Conservation (phyloP, 2,797 vertebrate genomes). For the Tympanoctomys barrerae region DNA sequence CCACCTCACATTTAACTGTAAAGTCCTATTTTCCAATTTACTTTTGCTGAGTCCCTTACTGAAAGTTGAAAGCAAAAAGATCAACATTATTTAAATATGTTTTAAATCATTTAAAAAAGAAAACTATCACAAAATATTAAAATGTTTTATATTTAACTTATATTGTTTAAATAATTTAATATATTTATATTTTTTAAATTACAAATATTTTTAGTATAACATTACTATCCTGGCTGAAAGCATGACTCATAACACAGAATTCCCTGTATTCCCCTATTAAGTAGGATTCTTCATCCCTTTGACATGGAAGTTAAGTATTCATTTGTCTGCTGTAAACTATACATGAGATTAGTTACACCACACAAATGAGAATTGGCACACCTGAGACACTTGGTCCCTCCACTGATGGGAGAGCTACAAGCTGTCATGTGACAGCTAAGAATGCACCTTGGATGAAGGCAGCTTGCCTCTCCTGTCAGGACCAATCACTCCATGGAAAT, state of each 20-base stretch:
- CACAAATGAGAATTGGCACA: neutral
- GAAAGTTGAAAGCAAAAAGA: neutral
- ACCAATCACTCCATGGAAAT: neutral
- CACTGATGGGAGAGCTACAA: neutral
- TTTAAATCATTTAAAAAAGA: neutral
- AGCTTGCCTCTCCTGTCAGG: neutral
- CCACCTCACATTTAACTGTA: neutral
- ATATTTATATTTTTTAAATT: neutral
- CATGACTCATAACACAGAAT: neutral
- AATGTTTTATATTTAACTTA: neutral
- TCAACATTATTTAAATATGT: neutral
- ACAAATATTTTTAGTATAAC: neutral
- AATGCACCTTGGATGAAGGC: neutral
- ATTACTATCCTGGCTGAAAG: neutral
- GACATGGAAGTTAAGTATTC: neutral
- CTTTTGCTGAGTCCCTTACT: neutral
- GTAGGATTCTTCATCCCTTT: neutral
- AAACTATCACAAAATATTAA: neutral
- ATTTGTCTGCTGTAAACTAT: neutral
- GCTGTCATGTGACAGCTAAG: neutral
- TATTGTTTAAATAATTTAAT: neutral
- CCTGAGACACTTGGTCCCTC: neutral
- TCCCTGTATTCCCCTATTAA: neutral
- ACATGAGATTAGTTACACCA: neutral
- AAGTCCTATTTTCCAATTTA: neutral